Conservation (phyloP, 2,888 invertebrate genomes). For the Tachystola acroxantha region DNA sequence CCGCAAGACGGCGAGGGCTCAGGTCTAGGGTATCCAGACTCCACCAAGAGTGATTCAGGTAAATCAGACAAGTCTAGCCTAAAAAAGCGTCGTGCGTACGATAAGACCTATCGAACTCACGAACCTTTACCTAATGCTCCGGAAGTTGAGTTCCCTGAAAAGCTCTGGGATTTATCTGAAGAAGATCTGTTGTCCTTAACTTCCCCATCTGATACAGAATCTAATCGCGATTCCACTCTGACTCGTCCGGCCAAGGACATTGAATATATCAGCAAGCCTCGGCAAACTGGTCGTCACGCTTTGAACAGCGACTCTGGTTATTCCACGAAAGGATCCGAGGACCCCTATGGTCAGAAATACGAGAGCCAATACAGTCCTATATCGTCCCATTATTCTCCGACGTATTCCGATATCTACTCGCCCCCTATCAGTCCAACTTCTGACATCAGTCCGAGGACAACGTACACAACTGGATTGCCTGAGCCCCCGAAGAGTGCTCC, state of each 20-base stretch:
- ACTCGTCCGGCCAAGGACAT: conserved; percentile 80
- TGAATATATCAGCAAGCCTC: conserved; percentile 77
- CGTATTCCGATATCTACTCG: conserved; percentile 72
- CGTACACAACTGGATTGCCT: conserved; percentile 58
- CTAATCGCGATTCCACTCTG: conserved; percentile 74
- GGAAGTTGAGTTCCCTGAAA: conserved; percentile 87
- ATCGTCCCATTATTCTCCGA: conserved; percentile 64
- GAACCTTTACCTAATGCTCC: conserved; percentile 88
- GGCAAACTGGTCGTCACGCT: conserved; percentile 78
- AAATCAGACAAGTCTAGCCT: conserved; percentile 72
- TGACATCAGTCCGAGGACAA: conserved; percentile 60
- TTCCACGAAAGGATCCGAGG: conserved; percentile 64
- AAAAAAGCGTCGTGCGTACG: conserved; percentile 86
- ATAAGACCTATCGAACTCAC: conserved; percentile 89
- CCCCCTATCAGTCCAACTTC: conserved; percentile 68
- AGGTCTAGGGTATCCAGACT: conserved; percentile 72
- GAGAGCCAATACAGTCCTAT: conserved; percentile 64
- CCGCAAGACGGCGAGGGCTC: conserved; percentile 68
- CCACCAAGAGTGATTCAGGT: conserved; percentile 68
- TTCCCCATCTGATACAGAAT: conserved; percentile 79
- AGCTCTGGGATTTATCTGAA: conserved; percentile 86
- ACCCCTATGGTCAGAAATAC: conserved; percentile 58
- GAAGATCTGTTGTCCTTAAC: conserved; percentile 78
- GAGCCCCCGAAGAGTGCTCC: conserved; percentile 65
- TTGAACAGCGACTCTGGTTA: conserved; percentile 71